Conservation (phyloP, 1,140 invertebrate species). For the Drosophila nebulosa region DNA sequence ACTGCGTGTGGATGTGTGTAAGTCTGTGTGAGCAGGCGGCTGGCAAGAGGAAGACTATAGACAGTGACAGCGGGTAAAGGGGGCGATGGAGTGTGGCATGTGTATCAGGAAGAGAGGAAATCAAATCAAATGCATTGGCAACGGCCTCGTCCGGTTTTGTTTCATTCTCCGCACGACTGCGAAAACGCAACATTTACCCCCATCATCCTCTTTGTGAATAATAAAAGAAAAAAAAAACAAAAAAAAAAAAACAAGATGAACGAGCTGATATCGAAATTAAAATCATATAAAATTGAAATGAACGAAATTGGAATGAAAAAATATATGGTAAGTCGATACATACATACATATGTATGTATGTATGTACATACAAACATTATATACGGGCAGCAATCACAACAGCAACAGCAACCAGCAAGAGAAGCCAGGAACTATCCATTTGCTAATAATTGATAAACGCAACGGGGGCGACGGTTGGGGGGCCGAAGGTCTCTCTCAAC, state of each 20-base stretch:
- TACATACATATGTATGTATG: too few relatives aligned
- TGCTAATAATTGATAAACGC: not conserved
- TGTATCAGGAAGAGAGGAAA: slow-evolving; percentile 17
- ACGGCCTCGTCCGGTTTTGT: slow-evolving; percentile 13
- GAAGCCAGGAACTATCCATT: not conserved
- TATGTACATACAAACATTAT: not conserved
- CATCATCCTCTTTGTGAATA: not conserved
- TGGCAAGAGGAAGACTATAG: not conserved
- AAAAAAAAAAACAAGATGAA: not conserved
- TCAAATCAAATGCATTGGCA: slow-evolving; percentile 49
- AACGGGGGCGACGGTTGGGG: not conserved
- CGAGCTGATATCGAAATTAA: slow-evolving; percentile 16
- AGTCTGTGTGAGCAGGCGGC: not conserved
- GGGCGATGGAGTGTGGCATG: not conserved
- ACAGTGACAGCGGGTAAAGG: too few relatives aligned
- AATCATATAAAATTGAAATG: slow-evolving; percentile 36
- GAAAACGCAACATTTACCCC: slow-evolving; percentile 10
- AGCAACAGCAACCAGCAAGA: not conserved
- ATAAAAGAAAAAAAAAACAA: slow-evolving; percentile 27
- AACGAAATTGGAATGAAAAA: slow-evolving; percentile 15
- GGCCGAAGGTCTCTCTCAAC: not conserved
- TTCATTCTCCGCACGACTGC: not conserved
- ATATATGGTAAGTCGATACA: not conserved
- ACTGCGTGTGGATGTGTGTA: not conserved
- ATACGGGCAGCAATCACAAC: not conserved